Percentiles rank a stretch among this genome's conserved stretches.
These are phyloP conservation scores for Erythrolamprus reginae DNA, from an alignment of 2,113 vertebrate genomes.

Conservation along the genomic window DNA sequence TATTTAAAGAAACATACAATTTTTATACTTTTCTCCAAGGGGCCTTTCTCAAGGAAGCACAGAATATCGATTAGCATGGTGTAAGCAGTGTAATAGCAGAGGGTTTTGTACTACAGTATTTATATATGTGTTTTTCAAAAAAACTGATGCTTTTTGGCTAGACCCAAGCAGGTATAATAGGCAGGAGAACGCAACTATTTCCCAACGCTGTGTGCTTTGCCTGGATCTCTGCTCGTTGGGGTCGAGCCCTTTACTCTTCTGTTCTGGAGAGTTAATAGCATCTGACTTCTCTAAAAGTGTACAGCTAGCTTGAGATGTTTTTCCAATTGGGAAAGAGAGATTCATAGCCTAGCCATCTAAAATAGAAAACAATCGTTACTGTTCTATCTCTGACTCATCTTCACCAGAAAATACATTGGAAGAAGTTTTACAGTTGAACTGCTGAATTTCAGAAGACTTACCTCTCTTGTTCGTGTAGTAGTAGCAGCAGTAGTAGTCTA, in stretches of 20 bases:
- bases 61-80: slow-evolving; percentile 47
- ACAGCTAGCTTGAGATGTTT: slow-evolving; percentile 4
- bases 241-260: no score
- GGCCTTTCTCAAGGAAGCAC: slow-evolving; percentile 59
- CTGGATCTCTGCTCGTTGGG: background rate
- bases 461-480: background rate
- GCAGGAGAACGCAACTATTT: background rate
- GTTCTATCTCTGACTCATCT: slow-evolving; percentile 25
- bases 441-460: background rate
- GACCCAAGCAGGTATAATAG: slow-evolving; percentile 32
- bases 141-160: slow-evolving; percentile 47
- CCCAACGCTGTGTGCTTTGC: background rate
- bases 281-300: background rate
- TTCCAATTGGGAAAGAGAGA: background rate
- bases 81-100: slow-evolving; percentile 51
- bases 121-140: slow-evolving; percentile 59
- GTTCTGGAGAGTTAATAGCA: no score
- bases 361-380: slow-evolving; percentile 17
- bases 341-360: background rate
- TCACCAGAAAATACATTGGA: background rate
- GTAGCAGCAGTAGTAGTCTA: slow-evolving; percentile 3
- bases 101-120: slow-evolving; percentile 53
- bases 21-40: slow-evolving; percentile 57
- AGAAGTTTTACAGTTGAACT: slow-evolving; percentile 40
- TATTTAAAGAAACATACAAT: slow-evolving; percentile 54